phyloP scores from a whole-genome alignment of 1,140 invertebrate genomes.

The Amyelois transitella region DNA sequence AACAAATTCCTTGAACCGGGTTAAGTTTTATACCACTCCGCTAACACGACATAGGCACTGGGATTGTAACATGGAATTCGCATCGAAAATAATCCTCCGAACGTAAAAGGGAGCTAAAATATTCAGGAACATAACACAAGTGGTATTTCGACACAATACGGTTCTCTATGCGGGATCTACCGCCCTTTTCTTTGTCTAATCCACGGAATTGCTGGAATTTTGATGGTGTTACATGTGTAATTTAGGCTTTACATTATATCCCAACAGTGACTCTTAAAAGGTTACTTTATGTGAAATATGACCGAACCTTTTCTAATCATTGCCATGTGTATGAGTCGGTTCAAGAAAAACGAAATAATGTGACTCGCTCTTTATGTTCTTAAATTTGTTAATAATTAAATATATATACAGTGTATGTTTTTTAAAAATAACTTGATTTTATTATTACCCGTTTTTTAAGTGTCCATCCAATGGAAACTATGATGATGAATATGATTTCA shows the following conservation, averaged over 20 bases:
- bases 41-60: neutral
- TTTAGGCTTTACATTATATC: neutral
- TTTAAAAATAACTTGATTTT: too few relatives aligned
- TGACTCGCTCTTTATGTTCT: too few relatives aligned
- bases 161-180: neutral
- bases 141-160: conserved; percentile 18
- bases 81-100: conserved; percentile 12
- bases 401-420: too few relatives aligned
- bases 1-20: neutral
- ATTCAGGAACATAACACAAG: conserved; percentile 14
- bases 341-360: too few relatives aligned
- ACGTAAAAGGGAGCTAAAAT: conserved; percentile 15
- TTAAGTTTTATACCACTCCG: neutral
- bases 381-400: too few relatives aligned
- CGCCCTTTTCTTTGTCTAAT: neutral
- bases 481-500: too few relatives aligned
- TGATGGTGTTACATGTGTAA: neutral
- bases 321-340: too few relatives aligned
- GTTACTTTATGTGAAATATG: too few relatives aligned
- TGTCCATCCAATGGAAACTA: too few relatives aligned
- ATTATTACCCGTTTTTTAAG: too few relatives aligned
- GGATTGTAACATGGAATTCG: conserved; percentile 5
- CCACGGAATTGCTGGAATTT: conserved; percentile 1
- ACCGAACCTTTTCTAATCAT: too few relatives aligned
- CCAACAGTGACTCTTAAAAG: neutral